Evolutionary conservation across 2,888 invertebrate species (phyloP), one percentile per base, ranked within the genome.

Genomic region (Disparrhopalites patrizii): DNA sequence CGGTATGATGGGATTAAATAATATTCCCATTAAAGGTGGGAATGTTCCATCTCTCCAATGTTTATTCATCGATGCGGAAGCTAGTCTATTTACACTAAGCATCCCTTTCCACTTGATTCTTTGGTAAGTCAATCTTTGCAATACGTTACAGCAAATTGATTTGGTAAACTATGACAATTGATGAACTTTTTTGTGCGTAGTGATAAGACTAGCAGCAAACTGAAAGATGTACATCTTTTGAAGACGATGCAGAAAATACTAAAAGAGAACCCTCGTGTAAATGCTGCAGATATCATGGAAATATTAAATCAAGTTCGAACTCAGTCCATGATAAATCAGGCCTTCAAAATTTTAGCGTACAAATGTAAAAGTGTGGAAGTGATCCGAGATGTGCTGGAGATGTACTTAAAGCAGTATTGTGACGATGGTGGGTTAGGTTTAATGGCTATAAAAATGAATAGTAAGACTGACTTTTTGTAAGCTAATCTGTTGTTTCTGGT

Each of bases 101-200:
- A 87, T 96, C 75, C 97, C 97, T 27, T 97, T 95, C 79, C 94
- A 94, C 79, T 90, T 89, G 78, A 89, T 93, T 0, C 81, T 96
- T 43, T 83, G 81, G 83, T 83, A 76, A 74, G 51, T 50, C 25
- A 7, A 38, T 33, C 23, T 40, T 40, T 43, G 50, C 3, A 30
- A 20, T 56, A n/a, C 33, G 56, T 23, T 38, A 30, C 20, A 47
- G 38, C 28, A 30, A 25, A 54, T 25, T 18, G 43, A 20, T 68
- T 15, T 25, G 3, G 13, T 25, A 51, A 36, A 7, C n/a, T 36
- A 60, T 18, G 66, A 23, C 54, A 51, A 54, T 10, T 25, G 20
- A 10, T 56, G 55, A 57, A 63, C 66, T 62, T 60, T 57, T 61
- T 47, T 28, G 67, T 62, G 72, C 76, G 28, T 74, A 90, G 90